phyloP scores from a whole-genome alignment of 2,888 invertebrate genomes.

The Melinaea menophilus region DNA sequence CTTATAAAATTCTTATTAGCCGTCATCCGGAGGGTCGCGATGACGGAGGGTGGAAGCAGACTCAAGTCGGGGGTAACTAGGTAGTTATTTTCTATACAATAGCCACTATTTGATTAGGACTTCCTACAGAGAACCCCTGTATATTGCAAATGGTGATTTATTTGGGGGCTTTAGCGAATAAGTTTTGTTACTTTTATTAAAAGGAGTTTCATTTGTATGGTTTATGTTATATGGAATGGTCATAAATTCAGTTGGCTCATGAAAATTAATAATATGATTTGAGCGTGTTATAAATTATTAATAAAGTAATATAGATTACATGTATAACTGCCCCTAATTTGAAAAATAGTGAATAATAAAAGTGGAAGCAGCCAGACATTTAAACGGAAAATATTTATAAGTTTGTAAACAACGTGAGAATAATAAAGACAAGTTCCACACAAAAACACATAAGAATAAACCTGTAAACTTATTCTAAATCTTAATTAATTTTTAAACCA shows the following conservation, averaged over 20 bases:
- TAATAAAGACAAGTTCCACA: too few relatives aligned
- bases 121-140: constrained; percentile 48
- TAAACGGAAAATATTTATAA: too few relatives aligned
- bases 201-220: constrained; percentile 19
- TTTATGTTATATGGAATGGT: constrained; percentile 12
- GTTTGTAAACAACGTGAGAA: too few relatives aligned
- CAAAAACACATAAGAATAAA: too few relatives aligned
- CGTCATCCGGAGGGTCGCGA: constrained; percentile 49
- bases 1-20: constrained; percentile 73
- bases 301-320: too few relatives aligned
- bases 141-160: constrained; percentile 62
- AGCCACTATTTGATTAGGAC: constrained; percentile 72
- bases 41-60: constrained; percentile 49
- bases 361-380: too few relatives aligned
- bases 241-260: constrained; percentile 14
- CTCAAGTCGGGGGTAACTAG: constrained; percentile 27
- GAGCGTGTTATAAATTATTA: too few relatives aligned
- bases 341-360: too few relatives aligned
- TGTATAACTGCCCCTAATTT: too few relatives aligned
- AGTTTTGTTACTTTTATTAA: constrained; percentile 32
- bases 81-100: constrained; percentile 57
- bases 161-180: constrained; percentile 48
- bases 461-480: too few relatives aligned
- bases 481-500: too few relatives aligned
- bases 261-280: too few relatives aligned